Percentiles rank a stretch among this genome's conserved stretches.
Conservation (phyloP, 2,113 vertebrate genomes). For the Aegotheles bennettii region DNA sequence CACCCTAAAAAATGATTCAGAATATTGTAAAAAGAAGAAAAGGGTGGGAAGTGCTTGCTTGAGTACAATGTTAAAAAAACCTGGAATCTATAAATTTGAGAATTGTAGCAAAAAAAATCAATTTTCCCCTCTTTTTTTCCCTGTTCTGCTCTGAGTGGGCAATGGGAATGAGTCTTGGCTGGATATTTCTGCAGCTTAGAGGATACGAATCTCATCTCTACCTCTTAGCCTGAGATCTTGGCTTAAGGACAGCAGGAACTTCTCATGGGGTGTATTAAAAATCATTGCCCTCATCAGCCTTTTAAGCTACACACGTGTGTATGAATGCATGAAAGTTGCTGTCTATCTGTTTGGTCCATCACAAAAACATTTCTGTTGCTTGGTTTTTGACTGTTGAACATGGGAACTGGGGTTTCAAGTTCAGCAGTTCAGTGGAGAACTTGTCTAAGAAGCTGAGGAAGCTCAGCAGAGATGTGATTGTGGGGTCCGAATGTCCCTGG, state of each 20-base stretch:
- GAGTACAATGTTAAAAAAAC: neutral
- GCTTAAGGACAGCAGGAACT: neutral
- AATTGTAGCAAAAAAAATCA: neutral
- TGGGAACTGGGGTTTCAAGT: accelerated
- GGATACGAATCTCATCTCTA: neutral
- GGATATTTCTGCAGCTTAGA: neutral
- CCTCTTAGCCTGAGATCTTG: neutral
- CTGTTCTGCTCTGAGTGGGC: neutral
- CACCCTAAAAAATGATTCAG: neutral
- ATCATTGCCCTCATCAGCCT: neutral
- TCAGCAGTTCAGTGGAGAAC: neutral
- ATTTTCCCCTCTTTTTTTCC: accelerated
- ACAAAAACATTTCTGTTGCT: neutral
- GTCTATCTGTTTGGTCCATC: too few species aligned
- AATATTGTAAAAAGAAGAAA: neutral
- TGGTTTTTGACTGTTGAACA: neutral
- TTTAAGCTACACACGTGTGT: accelerated
- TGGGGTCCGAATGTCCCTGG: neutral
- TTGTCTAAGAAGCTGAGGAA: neutral
- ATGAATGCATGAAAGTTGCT: too few species aligned
- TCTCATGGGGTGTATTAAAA: neutral
- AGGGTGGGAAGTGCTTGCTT: neutral
- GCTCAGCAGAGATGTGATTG: neutral
- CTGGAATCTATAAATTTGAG: neutral
- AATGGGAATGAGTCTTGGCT: neutral